Evolutionary conservation across 2,113 vertebrate genomes (phyloP), one percentile per base, ranked within the genome.

Genomic region (Aldabrachelys gigantea): DNA sequence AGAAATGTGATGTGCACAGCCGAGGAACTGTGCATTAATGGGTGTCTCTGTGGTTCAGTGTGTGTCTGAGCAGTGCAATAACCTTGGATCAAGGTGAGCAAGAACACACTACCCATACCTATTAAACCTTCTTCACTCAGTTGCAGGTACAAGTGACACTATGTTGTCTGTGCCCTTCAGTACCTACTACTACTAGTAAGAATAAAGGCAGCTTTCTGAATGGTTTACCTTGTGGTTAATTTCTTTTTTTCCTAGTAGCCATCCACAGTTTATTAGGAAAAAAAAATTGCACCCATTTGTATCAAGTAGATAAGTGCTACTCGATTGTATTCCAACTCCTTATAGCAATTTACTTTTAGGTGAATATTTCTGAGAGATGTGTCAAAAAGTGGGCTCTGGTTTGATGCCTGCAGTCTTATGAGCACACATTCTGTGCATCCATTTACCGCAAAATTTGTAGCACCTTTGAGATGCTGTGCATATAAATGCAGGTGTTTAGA

Each of bases 1-100:
- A 1, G 6, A 12, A 47, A 62, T 31, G 31, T 21, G 44, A 17
- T 49, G 31, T 50, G 27, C 2, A 0, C 2, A 25, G 5, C 25
- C 25, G 12, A 31, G 53, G 16, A 22, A 59, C 31, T 31, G 8
- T 7, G 29, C 21, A 22, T 54, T 54, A 54, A 54, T 54, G 53
- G 3, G 21, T 54, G 21, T 54, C 17, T 54, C 21, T 54, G 53
- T 75, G 52, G 1, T 21, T 41, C 4, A 24, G 6, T 31, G 1
- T 3, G 8, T 8, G 25, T 25, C 56, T 9, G 17, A 38, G 24
- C 59, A 65, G 35, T 22, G 12, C 47, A 35, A 62, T 44, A 22
- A 7, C 16, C 16, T 35, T 31, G 44, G 59, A 5, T 0, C 3
- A 57, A 79, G 7, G 1, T 14, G 47, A 75, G 41, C 16, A 47